phyloP scores from a whole-genome alignment of 2,113 vertebrate genomes.

The Noctilio leporinus region DNA sequence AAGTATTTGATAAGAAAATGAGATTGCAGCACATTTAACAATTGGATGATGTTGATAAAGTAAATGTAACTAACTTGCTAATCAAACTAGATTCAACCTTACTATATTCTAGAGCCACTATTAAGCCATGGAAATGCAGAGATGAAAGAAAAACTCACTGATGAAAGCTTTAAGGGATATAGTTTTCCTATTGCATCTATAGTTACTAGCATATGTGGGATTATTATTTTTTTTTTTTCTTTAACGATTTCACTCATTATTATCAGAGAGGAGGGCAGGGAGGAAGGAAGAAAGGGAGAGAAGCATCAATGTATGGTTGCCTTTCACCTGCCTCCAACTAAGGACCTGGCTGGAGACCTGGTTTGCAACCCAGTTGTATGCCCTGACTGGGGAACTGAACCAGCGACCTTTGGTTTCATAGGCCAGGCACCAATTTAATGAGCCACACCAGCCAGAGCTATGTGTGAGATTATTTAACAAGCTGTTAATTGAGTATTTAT shows the following conservation, averaged over 20 bases:
- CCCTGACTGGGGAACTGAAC: no score
- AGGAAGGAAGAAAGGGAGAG: no score
- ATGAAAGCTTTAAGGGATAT: neutral
- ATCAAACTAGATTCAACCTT: neutral
- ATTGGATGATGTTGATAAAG: neutral
- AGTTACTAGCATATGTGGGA: neutral
- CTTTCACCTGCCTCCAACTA: no score
- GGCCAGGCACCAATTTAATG: no score
- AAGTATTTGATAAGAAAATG: neutral
- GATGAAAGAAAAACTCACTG: neutral
- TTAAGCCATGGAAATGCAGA: neutral
- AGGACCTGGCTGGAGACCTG: no score
- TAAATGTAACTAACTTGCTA: neutral
- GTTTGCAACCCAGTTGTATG: no score
- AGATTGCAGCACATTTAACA: neutral
- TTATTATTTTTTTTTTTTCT: no score
- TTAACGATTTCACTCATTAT: no score
- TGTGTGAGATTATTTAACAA: neutral
- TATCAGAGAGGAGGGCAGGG: no score
- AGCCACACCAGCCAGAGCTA: no score
- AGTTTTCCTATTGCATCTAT: neutral
- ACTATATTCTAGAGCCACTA: neutral
- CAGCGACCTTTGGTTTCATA: no score
- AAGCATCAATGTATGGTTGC: no score
- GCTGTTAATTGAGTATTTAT: neutral